A percentile compares a stretch with the other conserved stretches of the same genome.
Conservation (phyloP, 2,888 invertebrate species). For the Erebia palarica region DNA sequence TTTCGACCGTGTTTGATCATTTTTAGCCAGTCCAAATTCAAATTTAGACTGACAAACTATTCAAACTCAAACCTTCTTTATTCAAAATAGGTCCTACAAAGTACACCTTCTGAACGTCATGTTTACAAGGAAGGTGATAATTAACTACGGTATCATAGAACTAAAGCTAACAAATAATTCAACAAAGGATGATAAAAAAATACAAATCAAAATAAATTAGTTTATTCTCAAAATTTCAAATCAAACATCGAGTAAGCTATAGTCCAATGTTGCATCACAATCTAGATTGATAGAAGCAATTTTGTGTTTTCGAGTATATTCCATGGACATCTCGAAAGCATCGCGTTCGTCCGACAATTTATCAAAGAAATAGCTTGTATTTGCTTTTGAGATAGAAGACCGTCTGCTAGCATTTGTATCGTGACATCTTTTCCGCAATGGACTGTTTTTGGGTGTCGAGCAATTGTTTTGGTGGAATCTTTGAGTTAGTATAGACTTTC, state of each 20-base stretch:
- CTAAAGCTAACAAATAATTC: too few species aligned
- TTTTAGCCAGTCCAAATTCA: too few species aligned
- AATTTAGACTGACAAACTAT: too few species aligned
- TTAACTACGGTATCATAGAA: too few species aligned
- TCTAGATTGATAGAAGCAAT: slow-evolving; percentile 51
- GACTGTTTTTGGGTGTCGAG: slow-evolving; percentile 69
- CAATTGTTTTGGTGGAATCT: slow-evolving; percentile 58
- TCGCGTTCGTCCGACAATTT: slow-evolving; percentile 76
- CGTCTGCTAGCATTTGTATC: slow-evolving; percentile 48
- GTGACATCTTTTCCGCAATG: slow-evolving; percentile 45
- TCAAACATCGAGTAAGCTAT: slow-evolving; percentile 63
- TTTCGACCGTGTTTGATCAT: too few species aligned
- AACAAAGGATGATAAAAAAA: background rate
- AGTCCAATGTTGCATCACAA: slow-evolving; percentile 61
- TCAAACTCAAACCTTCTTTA: too few species aligned
- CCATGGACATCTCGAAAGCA: slow-evolving; percentile 84
- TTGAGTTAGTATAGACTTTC: slow-evolving; percentile 51
- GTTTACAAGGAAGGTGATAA: too few species aligned
- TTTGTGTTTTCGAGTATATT: slow-evolving; percentile 56
- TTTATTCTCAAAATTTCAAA: slow-evolving; percentile 39
- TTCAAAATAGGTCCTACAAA: too few species aligned
- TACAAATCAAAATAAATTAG: background rate
- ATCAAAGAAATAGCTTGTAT: slow-evolving; percentile 81
- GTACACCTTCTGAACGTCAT: too few species aligned
- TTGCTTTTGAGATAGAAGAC: slow-evolving; percentile 51